A percentile compares a stretch with the other conserved stretches of the same genome.
Conservation (phyloP, 1,140 invertebrate species). For the Doryteuthis pealeii region DNA sequence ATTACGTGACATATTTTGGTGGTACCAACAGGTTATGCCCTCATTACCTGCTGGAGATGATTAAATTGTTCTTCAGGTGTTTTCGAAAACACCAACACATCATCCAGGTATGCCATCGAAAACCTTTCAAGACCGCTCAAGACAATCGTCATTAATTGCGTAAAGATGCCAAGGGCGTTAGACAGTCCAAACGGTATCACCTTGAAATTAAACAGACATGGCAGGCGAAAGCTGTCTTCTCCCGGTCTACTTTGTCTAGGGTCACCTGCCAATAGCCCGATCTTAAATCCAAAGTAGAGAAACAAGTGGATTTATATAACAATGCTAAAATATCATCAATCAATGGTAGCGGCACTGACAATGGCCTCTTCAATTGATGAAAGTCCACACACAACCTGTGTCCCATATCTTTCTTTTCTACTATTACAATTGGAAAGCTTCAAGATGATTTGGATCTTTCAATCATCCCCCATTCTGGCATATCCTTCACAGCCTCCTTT, state of each 20-base stretch:
- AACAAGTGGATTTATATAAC: slow-evolving; percentile 52
- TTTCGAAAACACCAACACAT: slow-evolving; percentile 30
- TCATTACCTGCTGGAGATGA: slow-evolving; percentile 20
- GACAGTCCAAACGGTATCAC: slow-evolving; percentile 42
- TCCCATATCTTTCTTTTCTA: slow-evolving; percentile 64
- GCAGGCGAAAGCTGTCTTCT: slow-evolving; percentile 36
- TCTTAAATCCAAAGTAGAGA: slow-evolving; percentile 60
- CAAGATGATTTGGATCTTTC: slow-evolving; percentile 32
- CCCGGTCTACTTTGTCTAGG: slow-evolving; percentile 28
- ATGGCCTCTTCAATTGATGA: slow-evolving; percentile 58
- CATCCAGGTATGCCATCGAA: slow-evolving; percentile 36
- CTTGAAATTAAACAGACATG: slow-evolving; percentile 30
- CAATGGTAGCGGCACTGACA: slow-evolving; percentile 62
- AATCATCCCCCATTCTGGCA: slow-evolving; percentile 35
- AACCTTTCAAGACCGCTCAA: slow-evolving; percentile 20
- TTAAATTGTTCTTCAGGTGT: slow-evolving; percentile 24
- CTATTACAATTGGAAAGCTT: slow-evolving; percentile 37
- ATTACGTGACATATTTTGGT: no score
- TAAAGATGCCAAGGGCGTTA: slow-evolving; percentile 40
- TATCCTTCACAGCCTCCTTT: slow-evolving; percentile 23
- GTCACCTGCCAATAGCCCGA: slow-evolving; percentile 62
- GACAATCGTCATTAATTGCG: slow-evolving; percentile 39
- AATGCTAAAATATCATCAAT: slow-evolving; percentile 59
- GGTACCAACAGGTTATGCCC: no score
- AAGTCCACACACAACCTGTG: slow-evolving; percentile 61